Conservation (phyloP, 1,140 invertebrate species). For the Aporrectodea caliginosa region DNA sequence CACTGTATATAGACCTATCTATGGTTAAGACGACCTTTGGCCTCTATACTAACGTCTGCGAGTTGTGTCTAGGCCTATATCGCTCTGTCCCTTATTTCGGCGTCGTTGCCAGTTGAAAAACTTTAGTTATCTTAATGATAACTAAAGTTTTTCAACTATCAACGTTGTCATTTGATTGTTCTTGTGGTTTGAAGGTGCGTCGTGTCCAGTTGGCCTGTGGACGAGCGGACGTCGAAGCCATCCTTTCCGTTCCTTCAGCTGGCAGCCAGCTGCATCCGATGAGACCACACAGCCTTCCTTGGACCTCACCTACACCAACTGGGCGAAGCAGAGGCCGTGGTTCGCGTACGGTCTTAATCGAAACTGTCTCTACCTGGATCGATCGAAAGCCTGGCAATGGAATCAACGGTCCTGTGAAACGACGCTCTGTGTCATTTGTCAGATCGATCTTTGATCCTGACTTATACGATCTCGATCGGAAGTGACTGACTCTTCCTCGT, state of each 20-base stretch:
- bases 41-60: too few relatives aligned
- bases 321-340: neutral
- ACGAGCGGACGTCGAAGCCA: neutral
- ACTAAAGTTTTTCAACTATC: too few relatives aligned
- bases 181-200: too few relatives aligned
- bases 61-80: too few relatives aligned
- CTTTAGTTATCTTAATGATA: too few relatives aligned
- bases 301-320: neutral
- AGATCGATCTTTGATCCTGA: neutral
- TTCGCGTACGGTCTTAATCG: neutral
- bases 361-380: neutral
- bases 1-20: too few relatives aligned
- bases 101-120: too few relatives aligned
- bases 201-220: neutral
- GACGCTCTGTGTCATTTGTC: neutral
- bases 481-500: too few relatives aligned
- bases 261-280: neutral
- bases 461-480: too few relatives aligned
- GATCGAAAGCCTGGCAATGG: neutral
- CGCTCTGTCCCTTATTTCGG: too few relatives aligned
- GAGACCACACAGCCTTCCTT: neutral
- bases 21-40: too few relatives aligned
- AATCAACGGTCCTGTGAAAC: neutral
- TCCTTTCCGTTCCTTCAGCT: neutral
- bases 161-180: too few relatives aligned